Conservation (phyloP, 2,888 invertebrate genomes). For the Erynnis tages region DNA sequence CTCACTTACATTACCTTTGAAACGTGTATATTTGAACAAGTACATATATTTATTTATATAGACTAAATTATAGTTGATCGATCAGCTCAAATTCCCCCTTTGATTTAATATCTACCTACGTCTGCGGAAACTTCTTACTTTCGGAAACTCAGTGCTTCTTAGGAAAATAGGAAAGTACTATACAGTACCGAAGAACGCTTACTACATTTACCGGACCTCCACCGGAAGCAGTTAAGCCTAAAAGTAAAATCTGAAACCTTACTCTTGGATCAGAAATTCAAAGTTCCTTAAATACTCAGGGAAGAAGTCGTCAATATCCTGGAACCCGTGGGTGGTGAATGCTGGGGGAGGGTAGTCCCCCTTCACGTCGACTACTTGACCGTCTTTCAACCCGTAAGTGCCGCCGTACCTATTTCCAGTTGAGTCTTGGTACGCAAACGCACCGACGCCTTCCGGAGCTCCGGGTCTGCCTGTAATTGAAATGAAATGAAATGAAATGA, state of each 20-base stretch:
- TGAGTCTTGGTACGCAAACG: slow-evolving; percentile 62
- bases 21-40: no score
- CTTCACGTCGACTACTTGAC: slow-evolving; percentile 41
- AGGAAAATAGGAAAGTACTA: neutral
- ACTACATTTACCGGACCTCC: slow-evolving; percentile 32
- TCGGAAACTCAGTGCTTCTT: neutral
- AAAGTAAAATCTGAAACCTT: slow-evolving; percentile 45
- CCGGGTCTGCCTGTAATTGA: slow-evolving; percentile 12
- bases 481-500: neutral
- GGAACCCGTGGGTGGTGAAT: slow-evolving; percentile 34
- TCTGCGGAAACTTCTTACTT: no score
- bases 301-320: slow-evolving; percentile 52
- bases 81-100: no score
- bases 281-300: slow-evolving; percentile 64
- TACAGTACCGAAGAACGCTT: slow-evolving; percentile 17
- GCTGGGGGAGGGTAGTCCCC: slow-evolving; percentile 33
- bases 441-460: slow-evolving; percentile 50
- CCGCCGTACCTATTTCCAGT: slow-evolving; percentile 70
- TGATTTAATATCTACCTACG: no score
- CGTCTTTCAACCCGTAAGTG: slow-evolving; percentile 57
- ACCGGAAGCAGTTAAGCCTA: slow-evolving; percentile 54
- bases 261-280: slow-evolving; percentile 62
- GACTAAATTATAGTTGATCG: no score
- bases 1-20: no score
- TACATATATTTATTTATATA: no score